These are phyloP conservation scores for Schizopygopsis pylzovi DNA, from an alignment of 2,797 vertebrate genomes.

Conservation along the genomic window DNA sequence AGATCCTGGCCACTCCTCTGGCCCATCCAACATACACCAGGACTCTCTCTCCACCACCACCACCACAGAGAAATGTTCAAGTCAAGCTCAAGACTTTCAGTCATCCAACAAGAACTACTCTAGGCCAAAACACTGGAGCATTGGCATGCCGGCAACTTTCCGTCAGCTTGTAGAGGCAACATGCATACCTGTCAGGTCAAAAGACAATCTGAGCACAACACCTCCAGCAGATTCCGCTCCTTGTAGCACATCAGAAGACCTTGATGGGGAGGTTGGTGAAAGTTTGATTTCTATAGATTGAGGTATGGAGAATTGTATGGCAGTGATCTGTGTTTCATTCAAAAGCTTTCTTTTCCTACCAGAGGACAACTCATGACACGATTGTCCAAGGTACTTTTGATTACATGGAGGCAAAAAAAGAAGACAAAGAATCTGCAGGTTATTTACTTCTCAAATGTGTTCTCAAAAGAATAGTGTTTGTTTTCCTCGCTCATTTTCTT, in stretches of 20 bases:
- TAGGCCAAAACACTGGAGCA: slow-evolving; percentile 8
- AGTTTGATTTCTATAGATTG: neutral
- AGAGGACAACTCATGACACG: neutral
- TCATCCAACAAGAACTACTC: neutral
- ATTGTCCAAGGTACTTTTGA: slow-evolving; percentile 1
- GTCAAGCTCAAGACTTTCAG: neutral
- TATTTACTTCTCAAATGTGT: neutral
- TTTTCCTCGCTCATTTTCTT: neutral
- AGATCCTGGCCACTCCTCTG: neutral
- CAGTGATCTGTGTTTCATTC: neutral
- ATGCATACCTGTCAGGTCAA: neutral
- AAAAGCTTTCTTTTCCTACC: neutral
- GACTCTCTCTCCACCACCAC: neutral
- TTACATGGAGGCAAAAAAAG: neutral
- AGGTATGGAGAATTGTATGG: neutral
- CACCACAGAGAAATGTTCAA: neutral
- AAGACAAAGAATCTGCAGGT: slow-evolving; percentile 19
- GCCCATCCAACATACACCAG: neutral
- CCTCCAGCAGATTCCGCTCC: neutral
- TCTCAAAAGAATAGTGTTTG: neutral
- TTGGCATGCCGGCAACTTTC: slow-evolving; percentile 35
- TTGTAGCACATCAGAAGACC: slow-evolving; percentile 2
- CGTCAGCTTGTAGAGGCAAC: neutral
- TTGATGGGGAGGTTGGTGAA: neutral
- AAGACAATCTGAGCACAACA: neutral